phyloP scores from a whole-genome alignment of 2,797 vertebrate species.

The Paedocypris micromegethes region DNA sequence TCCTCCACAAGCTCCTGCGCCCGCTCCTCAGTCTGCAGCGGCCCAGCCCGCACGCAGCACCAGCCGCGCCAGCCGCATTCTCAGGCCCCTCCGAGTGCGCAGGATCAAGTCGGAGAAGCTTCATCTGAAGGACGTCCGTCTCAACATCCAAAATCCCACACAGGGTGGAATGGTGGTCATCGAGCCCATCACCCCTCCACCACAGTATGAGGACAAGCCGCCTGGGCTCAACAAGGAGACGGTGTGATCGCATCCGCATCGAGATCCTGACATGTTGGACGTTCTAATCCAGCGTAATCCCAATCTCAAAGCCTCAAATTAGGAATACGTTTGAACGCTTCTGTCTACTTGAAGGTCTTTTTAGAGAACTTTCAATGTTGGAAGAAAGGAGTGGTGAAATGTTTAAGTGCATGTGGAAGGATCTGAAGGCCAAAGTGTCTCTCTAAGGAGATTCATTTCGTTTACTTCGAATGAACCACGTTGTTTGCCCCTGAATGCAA shows the following conservation, averaged over 20 bases:
- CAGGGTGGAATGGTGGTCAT: slow-evolving; percentile 69
- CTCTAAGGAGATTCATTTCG: neutral
- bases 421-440: neutral
- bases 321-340: slow-evolving; percentile 11
- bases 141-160: slow-evolving; percentile 74
- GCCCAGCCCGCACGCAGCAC: slow-evolving; percentile 60
- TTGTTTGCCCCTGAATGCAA: neutral
- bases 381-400: neutral
- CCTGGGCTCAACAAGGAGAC: slow-evolving; percentile 51
- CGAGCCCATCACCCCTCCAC: slow-evolving; percentile 90
- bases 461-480: slow-evolving; percentile 15
- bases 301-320: slow-evolving; percentile 6
- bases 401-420: neutral
- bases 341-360: slow-evolving; percentile 17
- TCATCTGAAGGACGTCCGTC: slow-evolving; percentile 84
- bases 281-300: neutral
- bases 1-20: slow-evolving; percentile 11
- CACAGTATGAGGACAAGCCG: slow-evolving; percentile 76
- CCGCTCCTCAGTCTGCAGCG: slow-evolving; percentile 26
- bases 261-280: neutral
- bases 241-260: neutral
- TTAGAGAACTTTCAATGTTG: neutral
- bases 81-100: slow-evolving; percentile 83
- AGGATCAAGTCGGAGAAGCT: slow-evolving; percentile 95
- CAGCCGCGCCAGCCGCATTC: slow-evolving; percentile 76